These are phyloP conservation scores for Hippocampus kuda DNA, from an alignment of 2,797 vertebrate genomes.

Conservation along the genomic window DNA sequence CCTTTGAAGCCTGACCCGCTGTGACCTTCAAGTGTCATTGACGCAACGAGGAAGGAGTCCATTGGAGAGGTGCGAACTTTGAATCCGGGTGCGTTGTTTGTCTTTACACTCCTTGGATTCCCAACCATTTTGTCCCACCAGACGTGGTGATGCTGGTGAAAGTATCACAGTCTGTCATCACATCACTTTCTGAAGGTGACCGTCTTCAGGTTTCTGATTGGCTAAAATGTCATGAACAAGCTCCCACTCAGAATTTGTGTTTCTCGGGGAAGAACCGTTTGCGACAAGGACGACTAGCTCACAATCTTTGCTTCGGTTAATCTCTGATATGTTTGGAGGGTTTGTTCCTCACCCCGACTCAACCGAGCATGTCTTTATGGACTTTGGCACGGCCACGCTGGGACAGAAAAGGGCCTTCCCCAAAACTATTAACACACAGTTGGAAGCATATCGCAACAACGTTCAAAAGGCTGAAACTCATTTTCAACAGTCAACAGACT, in stretches of 20 bases:
- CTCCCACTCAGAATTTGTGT: neutral
- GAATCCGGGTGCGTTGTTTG: conserved; percentile 36
- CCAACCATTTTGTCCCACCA: conserved; percentile 12
- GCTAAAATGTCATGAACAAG: too few relatives aligned
- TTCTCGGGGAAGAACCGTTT: neutral
- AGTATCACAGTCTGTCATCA: conserved; percentile 17
- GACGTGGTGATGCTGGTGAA: conserved; percentile 24
- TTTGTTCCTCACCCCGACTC: neutral
- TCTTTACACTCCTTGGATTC: conserved; percentile 33
- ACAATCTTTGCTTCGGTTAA: neutral
- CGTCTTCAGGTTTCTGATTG: too few relatives aligned
- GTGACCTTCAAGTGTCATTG: conserved; percentile 50
- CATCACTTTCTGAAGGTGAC: neutral
- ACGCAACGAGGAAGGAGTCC: conserved; percentile 33
- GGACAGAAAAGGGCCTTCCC: neutral
- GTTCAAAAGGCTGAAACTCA: too few relatives aligned
- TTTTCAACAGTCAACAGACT: too few relatives aligned
- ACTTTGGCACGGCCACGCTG: neutral
- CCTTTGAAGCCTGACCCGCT: conserved; percentile 24
- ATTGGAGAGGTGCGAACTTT: conserved; percentile 37
- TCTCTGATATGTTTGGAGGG: neutral
- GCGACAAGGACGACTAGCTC: neutral
- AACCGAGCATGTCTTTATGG: neutral
- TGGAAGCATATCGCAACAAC: too few relatives aligned
- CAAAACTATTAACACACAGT: neutral